Evolutionary conservation across 2,888 invertebrate genomes (phyloP).

Genomic region (Operophtera brumata): DNA sequence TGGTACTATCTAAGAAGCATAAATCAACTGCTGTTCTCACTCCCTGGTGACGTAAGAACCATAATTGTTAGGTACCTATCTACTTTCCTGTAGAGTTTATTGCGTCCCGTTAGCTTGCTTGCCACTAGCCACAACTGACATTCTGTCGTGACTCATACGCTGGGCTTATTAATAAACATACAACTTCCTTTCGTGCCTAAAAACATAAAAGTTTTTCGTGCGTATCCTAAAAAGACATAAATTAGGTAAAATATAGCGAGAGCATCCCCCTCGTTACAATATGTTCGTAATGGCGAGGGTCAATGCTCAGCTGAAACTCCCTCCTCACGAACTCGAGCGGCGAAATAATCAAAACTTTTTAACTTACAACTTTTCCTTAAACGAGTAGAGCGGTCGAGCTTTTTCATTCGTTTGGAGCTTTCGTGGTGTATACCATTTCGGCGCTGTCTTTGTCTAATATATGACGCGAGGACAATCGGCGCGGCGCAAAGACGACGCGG

Average conservation of each 20-base stretch:
- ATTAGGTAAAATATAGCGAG: constrained; percentile 77
- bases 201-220: constrained; percentile 77
- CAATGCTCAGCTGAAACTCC: constrained; percentile 65
- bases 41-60: constrained; percentile 26
- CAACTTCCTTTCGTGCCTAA: constrained; percentile 74
- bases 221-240: constrained; percentile 78
- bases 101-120: constrained; percentile 54
- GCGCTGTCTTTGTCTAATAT: constrained; percentile 56
- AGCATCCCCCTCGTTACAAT: constrained; percentile 77
- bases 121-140: constrained; percentile 45
- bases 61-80: neutral
- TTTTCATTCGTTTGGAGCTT: constrained; percentile 63
- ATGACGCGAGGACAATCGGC: constrained; percentile 32
- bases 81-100: constrained; percentile 32
- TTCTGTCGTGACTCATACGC: constrained; percentile 57
- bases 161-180: constrained; percentile 67
- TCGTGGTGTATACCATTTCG: constrained; percentile 44
- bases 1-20: constrained; percentile 27
- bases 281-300: constrained; percentile 75
- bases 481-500: constrained; percentile 9
- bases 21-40: constrained; percentile 32
- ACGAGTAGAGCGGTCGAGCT: constrained; percentile 58
- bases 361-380: constrained; percentile 75
- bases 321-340: constrained; percentile 61
- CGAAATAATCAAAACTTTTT: constrained; percentile 78